Evolutionary conservation across 2,888 invertebrate species (phyloP).

Genomic region (Drosophila stalkeri): DNA sequence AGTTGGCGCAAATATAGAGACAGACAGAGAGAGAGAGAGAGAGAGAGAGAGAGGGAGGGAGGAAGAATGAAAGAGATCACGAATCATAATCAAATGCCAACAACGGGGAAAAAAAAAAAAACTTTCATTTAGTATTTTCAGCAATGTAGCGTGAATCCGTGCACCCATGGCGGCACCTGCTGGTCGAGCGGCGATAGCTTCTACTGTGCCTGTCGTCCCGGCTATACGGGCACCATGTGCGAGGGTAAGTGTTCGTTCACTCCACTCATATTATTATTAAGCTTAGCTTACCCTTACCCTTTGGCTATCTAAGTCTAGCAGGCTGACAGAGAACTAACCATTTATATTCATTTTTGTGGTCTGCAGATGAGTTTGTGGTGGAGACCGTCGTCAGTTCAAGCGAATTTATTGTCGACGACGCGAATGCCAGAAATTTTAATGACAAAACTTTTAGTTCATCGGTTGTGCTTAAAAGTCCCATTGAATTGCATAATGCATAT

Average conservation of each 20-base stretch:
- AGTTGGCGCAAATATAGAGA: not conserved
- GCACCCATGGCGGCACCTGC: constrained; percentile 91
- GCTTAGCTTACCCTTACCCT: not conserved
- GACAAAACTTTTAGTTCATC: constrained; percentile 85
- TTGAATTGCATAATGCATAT: constrained; percentile 91
- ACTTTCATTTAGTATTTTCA: constrained; percentile 83
- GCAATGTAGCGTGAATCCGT: constrained; percentile 91
- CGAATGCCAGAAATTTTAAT: constrained; percentile 85
- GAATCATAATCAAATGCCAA: constrained; percentile 35
- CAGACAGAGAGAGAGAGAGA: too few relatives aligned
- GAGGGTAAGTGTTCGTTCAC: constrained; percentile 87
- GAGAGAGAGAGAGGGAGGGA: not conserved
- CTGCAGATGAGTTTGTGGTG: constrained; percentile 89
- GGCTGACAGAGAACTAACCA: constrained; percentile 34
- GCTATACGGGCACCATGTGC: constrained; percentile 92
- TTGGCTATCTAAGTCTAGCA: constrained; percentile 12
- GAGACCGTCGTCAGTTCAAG: constrained; percentile 88
- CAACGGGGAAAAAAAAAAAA: constrained; percentile 15
- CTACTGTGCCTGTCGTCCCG: constrained; percentile 92
- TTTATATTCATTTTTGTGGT: constrained; percentile 47
- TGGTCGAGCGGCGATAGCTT: constrained; percentile 91
- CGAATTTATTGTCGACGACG: constrained; percentile 85
- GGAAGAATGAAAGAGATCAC: not conserved
- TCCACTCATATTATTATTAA: not conserved
- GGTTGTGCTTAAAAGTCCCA: constrained; percentile 85